A percentile compares a stretch with the other conserved stretches of the same genome.
These are phyloP conservation scores for Pseudeuparius sepicola DNA, from an alignment of 2,888 invertebrate species.

Conservation along the genomic window DNA sequence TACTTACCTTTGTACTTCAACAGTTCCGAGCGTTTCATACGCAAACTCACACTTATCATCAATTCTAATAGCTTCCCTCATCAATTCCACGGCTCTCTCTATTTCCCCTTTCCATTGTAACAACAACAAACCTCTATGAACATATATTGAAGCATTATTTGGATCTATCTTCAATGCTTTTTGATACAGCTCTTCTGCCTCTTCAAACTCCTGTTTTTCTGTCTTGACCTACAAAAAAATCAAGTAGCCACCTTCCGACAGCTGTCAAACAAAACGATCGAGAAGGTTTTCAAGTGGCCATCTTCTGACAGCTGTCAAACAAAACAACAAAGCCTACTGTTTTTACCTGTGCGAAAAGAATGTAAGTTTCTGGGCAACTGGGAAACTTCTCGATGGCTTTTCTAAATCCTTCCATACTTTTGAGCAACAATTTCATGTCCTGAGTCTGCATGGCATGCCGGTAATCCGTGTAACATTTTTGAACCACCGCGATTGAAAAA, in stretches of 20 bases:
- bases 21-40: conserved; percentile 88
- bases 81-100: conserved; percentile 64
- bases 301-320: background rate
- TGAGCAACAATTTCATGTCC: conserved; percentile 47
- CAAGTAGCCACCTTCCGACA: background rate
- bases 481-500: conserved; percentile 78
- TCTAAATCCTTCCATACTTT: conserved; percentile 64
- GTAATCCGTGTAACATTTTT: conserved; percentile 86
- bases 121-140: conserved; percentile 75
- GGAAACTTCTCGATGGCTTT: conserved; percentile 70
- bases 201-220: conserved; percentile 73
- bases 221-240: conserved; percentile 61
- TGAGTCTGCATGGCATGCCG: conserved; percentile 36
- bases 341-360: conserved; percentile 74
- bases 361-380: conserved; percentile 75
- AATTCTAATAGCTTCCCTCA: conserved; percentile 72
- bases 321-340: conserved; percentile 39
- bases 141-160: conserved; percentile 73
- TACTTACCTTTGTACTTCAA: conserved; percentile 81
- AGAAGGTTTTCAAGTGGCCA: too few relatives aligned
- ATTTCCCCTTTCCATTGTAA: conserved; percentile 80
- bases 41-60: conserved; percentile 92
- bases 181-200: conserved; percentile 73
- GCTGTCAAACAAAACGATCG: too few relatives aligned
- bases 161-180: conserved; percentile 76